Evolutionary conservation across 2,888 invertebrate genomes (phyloP).

Genomic region (Drosophila recens): DNA sequence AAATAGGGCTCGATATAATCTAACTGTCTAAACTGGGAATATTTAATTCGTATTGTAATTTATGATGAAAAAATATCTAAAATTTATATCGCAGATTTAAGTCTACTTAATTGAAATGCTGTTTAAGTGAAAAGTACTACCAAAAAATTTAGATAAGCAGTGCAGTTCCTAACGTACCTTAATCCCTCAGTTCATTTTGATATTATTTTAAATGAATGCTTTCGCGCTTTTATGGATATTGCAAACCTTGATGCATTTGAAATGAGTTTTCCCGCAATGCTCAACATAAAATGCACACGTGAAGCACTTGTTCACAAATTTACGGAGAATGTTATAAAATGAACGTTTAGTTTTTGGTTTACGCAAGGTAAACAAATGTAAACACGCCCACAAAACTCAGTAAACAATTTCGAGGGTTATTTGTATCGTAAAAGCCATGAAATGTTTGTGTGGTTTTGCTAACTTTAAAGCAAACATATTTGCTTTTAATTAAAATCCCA

Average conservation of each 20-base stretch:
- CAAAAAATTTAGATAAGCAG: background rate
- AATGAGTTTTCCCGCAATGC: slow-evolving; percentile 4
- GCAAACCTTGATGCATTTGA: slow-evolving; percentile 1
- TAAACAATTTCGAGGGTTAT: slow-evolving; percentile 37
- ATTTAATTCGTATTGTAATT: too few species aligned
- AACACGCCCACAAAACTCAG: slow-evolving; percentile 28
- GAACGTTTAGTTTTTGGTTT: slow-evolving; percentile 18
- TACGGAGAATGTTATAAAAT: slow-evolving; percentile 36
- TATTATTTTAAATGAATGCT: background rate
- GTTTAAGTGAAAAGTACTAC: background rate
- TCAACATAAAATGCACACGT: slow-evolving; percentile 32
- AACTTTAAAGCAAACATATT: slow-evolving; percentile 68
- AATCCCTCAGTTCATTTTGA: background rate
- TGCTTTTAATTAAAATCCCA: slow-evolving; percentile 72
- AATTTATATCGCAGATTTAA: background rate
- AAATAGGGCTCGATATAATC: too few species aligned
- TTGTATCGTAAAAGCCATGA: slow-evolving; percentile 37
- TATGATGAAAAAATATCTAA: too few species aligned
- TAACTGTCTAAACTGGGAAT: too few species aligned
- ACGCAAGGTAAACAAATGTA: slow-evolving; percentile 35
- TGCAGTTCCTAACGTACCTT: background rate
- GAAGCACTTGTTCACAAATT: slow-evolving; percentile 34
- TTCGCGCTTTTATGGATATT: background rate
- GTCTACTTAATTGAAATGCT: background rate
- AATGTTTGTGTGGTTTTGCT: slow-evolving; percentile 47